Evolutionary conservation across 2,113 vertebrate genomes (phyloP).

Genomic region (Leucopsar rothschildi): DNA sequence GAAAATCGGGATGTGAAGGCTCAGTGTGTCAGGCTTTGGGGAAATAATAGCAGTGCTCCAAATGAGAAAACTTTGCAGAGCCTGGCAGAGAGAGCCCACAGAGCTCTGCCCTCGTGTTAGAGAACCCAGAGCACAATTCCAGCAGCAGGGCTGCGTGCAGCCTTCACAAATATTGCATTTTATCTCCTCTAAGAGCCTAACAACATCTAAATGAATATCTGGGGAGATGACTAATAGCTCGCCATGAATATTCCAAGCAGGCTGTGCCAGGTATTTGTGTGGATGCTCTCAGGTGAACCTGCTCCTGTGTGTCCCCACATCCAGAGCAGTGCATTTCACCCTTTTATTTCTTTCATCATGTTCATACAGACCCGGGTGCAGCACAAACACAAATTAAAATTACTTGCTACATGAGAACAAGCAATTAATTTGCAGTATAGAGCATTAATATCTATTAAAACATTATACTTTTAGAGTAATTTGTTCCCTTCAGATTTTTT

Average conservation of each 20-base stretch:
- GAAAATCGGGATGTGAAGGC: constrained; percentile 28
- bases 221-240: constrained; percentile 7
- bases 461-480: neutral
- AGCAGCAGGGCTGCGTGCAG: neutral
- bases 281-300: neutral
- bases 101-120: constrained; percentile 11
- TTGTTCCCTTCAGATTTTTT: neutral
- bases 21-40: constrained; percentile 5
- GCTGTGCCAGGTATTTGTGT: neutral
- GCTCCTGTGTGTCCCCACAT: neutral
- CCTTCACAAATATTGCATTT: constrained; percentile 39
- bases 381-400: neutral
- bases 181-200: constrained; percentile 7
- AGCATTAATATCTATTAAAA: neutral
- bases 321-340: neutral
- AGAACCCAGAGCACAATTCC: constrained; percentile 1
- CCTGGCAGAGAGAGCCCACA: neutral
- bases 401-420: neutral
- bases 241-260: constrained; percentile 25
- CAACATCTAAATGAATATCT: constrained; percentile 47
- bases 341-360: neutral
- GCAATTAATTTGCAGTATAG: neutral
- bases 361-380: neutral
- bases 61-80: constrained; percentile 27
- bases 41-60: constrained; percentile 48